Conservation (phyloP, 1,140 invertebrate genomes). For the Caenorhabditis latens region DNA sequence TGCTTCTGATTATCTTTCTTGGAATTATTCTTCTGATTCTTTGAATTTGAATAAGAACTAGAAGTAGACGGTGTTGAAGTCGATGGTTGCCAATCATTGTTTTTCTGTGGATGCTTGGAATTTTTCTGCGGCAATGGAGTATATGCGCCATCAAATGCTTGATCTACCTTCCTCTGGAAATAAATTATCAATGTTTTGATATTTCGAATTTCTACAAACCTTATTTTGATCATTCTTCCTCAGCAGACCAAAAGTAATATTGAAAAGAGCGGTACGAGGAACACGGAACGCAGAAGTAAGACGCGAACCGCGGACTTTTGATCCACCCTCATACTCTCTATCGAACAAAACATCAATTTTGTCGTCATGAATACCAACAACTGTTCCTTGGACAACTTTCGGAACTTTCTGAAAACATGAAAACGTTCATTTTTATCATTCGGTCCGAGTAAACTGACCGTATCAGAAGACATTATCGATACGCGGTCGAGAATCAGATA, state of each 20-base stretch:
- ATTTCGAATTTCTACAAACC: not conserved
- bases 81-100: not conserved
- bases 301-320: slow-evolving; percentile 37
- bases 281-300: slow-evolving; percentile 5
- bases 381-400: slow-evolving; percentile 51
- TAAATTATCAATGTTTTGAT: not conserved
- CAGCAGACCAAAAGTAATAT: slow-evolving; percentile 59
- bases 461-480: slow-evolving; percentile 78
- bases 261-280: slow-evolving; percentile 22
- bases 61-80: not conserved
- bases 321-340: slow-evolving; percentile 54
- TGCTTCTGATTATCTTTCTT: slow-evolving; percentile 5
- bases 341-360: slow-evolving; percentile 66
- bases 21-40: not conserved
- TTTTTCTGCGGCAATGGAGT: not conserved
- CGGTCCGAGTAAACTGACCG: not conserved
- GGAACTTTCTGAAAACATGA: not conserved
- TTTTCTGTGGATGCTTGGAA: not conserved
- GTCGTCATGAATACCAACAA: slow-evolving; percentile 60
- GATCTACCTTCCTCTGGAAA: slow-evolving; percentile 6
- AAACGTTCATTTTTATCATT: not conserved
- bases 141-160: slow-evolving; percentile 22
- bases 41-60: not conserved
- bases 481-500: slow-evolving; percentile 87
- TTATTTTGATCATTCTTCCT: slow-evolving; percentile 26